Base-by-base conservation (phyloP, 2,797 vertebrate species). In the Tinamus major region DNA sequence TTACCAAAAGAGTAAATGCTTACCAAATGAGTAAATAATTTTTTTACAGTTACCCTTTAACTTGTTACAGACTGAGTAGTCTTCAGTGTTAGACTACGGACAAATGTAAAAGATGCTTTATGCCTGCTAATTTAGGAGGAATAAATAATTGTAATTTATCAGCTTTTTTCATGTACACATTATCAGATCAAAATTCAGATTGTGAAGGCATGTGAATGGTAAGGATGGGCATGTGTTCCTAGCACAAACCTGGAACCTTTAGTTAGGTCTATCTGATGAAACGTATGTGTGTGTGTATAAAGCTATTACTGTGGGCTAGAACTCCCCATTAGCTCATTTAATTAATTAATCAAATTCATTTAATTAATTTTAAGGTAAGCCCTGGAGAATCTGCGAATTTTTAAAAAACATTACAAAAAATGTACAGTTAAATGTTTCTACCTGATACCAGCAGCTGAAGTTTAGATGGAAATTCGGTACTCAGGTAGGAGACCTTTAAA, bases 341-440 rank as follows among this genome's bases (percentile, higher is more conserved):
- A 49, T 23, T 21, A 48, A 11, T 49, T 49, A 49, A 49, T 49
- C 11, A 24, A 49, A 82, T 87, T 78, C 7, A 65, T 70, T 69
- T 59, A 59, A 90, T 41, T 76, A 74, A 80, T 59, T 71, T 46
- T 29, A 79, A 51, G 21, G 26, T 14, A 96, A 88, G 92, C 68
- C 67, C 64, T 6, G 71, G 85, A 17, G 31, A 19, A 24, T 68
- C 19, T 92, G 55, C 85, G 44, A 55, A 49, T 87, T 92, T 95
- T 89, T 51, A 81, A 71, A 87, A 87, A 35, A 77, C 44, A 35
- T 29, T 90, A 13, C 58, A 77, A 85, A 87, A 70, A 71, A 79
- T 95, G 27, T 42, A 71, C 51, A 65, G 51, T 42, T 44, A 85
- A 65, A 67, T 24, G 5, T 84, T 83, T 49, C 58, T 15, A n/a